Evolutionary conservation across 2,113 vertebrate species (phyloP).

Genomic region (Emydocephalus ijimae): DNA sequence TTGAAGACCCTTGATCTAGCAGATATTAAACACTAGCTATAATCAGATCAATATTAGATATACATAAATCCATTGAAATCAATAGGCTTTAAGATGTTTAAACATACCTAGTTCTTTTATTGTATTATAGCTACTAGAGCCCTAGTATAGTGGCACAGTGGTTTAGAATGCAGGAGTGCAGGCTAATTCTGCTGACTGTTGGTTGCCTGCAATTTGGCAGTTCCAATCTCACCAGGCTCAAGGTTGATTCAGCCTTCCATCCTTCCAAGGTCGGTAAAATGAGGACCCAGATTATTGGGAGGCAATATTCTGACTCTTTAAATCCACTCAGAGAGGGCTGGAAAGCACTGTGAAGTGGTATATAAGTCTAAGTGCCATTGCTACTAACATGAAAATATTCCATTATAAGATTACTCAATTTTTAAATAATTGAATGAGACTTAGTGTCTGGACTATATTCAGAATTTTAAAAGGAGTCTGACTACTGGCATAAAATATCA

Average conservation of each 20-base stretch:
- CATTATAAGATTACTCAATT: not conserved
- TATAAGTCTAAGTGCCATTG: too few relatives aligned
- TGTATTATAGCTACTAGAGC: not conserved
- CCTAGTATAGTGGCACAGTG: too few relatives aligned
- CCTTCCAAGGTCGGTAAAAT: too few relatives aligned
- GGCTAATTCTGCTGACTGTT: too few relatives aligned
- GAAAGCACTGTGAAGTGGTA: too few relatives aligned
- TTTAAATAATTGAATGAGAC: not conserved
- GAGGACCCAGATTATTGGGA: too few relatives aligned
- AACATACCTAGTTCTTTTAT: not conserved
- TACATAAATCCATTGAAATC: not conserved
- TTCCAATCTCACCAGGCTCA: too few relatives aligned
- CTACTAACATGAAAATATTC: not conserved
- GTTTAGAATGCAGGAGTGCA: too few relatives aligned
- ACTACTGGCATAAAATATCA: not conserved
- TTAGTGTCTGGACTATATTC: not conserved
- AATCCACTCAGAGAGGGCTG: too few relatives aligned
- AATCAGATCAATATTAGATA: not conserved
- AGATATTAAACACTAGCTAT: not conserved
- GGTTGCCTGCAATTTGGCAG: too few relatives aligned
- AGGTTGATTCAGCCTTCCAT: too few relatives aligned
- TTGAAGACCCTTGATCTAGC: not conserved
- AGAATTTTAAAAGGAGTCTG: not conserved
- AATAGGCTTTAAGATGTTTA: not conserved
- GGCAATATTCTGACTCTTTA: too few relatives aligned